These are phyloP conservation scores for Dromas ardeola DNA, from an alignment of 2,113 vertebrate species.

Conservation along the genomic window DNA sequence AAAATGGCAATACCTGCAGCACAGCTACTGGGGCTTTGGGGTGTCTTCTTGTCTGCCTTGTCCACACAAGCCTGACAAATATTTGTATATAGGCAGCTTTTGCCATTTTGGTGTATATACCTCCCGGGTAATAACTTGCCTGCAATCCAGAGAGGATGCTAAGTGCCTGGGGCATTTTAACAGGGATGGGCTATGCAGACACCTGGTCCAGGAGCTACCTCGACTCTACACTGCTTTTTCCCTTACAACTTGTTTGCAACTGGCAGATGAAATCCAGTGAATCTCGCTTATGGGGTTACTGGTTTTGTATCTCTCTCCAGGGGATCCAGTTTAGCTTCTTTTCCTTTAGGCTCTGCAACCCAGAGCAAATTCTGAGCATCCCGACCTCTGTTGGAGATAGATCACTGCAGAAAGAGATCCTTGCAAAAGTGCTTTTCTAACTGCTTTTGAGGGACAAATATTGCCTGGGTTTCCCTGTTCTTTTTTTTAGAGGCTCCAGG, in stretches of 20 bases:
- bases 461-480: background rate
- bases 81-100: background rate
- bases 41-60: background rate
- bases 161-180: background rate
- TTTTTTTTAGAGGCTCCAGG: background rate
- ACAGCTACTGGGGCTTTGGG: background rate
- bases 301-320: background rate
- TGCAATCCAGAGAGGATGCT: background rate
- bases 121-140: background rate
- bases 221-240: background rate
- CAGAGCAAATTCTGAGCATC: background rate
- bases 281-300: background rate
- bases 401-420: background rate
- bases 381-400: background rate
- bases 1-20: background rate
- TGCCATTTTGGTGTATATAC: background rate
- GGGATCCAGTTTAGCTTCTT: background rate
- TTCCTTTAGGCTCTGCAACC: background rate
- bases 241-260: background rate
- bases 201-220: background rate
- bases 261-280: background rate
- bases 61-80: background rate
- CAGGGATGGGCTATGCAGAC: background rate
- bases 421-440: background rate
- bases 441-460: background rate